These are phyloP conservation scores for Motacilla alba DNA, from an alignment of 2,113 vertebrate genomes.

Conservation along the genomic window DNA sequence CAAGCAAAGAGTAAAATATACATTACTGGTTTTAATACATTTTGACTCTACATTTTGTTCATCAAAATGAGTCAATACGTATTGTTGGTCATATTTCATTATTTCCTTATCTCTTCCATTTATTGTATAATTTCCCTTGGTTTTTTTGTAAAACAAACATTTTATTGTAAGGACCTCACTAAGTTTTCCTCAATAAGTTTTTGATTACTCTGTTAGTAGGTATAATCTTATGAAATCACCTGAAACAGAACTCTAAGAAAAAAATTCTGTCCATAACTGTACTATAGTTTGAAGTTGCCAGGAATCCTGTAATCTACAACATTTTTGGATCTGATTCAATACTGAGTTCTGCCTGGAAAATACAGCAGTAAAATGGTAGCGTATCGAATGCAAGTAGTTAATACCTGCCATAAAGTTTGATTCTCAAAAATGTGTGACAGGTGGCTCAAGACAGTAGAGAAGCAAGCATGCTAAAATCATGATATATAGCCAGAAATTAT, in stretches of 20 bases:
- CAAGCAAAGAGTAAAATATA: neutral
- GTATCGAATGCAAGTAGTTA: neutral
- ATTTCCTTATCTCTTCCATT: neutral
- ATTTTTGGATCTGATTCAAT: neutral
- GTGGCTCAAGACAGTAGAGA: neutral
- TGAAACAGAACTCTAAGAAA: neutral
- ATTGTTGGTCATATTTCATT: neutral
- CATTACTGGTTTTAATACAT: neutral
- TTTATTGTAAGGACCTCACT: neutral
- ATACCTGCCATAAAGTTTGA: neutral
- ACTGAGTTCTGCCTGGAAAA: neutral
- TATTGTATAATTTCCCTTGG: accelerated
- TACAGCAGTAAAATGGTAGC: neutral
- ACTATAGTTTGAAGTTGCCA: neutral
- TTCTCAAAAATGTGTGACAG: neutral
- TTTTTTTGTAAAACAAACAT: neutral
- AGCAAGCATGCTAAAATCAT: neutral
- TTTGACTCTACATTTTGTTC: neutral
- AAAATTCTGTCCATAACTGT: neutral
- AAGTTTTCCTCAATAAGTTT: neutral
- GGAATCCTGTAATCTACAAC: neutral
- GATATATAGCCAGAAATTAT: neutral
- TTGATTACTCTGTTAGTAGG: neutral
- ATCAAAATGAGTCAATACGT: neutral
- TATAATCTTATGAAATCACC: neutral